Base-by-base conservation (phyloP, 92 coral and sea anemone genomes). In the Diadumene lineata region DNA sequence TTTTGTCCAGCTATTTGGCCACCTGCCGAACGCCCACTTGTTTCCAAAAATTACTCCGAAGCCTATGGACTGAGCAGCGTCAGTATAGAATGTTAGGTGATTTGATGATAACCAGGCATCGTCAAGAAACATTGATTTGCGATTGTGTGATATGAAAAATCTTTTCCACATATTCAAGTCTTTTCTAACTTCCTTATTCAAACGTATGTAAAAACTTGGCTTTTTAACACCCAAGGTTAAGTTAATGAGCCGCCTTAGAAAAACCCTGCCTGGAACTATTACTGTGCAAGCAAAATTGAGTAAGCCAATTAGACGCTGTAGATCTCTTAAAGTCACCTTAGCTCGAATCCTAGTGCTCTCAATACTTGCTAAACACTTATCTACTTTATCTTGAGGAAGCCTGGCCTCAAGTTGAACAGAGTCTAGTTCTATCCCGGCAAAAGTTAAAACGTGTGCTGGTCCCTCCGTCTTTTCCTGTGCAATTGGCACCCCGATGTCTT, bases 401-500 rank as follows among this genome's bases (percentile, higher is more conserved):
- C 82, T 69, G 76, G 86, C 90, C 78, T 81, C 83, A 9, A 56
- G 53, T 11, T 51, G 18, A 13, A 63, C 18, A 31, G 79, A 53
- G 64, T 87, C 88, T 34, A 82, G 68, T 51, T 87, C 92, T 23
- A 87, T 87, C n/a, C 85, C 85, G 1, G 85, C 91, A 78, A 82
- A 87, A 18, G 74, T 28, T 43, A 87, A 53, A 29, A 65, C 65
- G 24, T 43, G 74, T 43, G 66, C 46, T 31, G 91, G 87, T 18
- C 91, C 87, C 26, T 76, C 82, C 19, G 91, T 86, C 56, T 81
- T 75, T 29, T 81, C 83, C 8, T 80, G 90, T 7, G 86, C 90
- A 83, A 86, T 81, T 32, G 86, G 84, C 21, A 86, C 76, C 27
- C 81, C 87, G 11, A 86, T 60, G 32, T 77, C 58, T 3, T 60